Evolutionary conservation across 1,140 invertebrate genomes (phyloP), one percentile per base, ranked within the genome.

Genomic region (Cydia strobilella): DNA sequence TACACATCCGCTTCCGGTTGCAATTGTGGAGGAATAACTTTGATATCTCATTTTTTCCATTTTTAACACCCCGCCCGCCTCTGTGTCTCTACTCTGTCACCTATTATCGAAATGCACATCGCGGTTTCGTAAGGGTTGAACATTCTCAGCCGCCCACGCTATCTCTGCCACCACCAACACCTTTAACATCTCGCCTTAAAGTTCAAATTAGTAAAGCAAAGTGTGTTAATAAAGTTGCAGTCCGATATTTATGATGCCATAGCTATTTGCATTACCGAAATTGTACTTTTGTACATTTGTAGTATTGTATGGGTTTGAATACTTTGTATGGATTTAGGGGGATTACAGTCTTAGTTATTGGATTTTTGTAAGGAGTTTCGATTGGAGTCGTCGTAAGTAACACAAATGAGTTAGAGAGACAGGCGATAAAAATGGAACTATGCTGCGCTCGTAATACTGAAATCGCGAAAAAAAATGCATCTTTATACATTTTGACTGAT

Each of bases 51-150:
- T 31, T 73, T 54, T 59, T 1, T 25, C 1, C 1, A 1, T 23
- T 9, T 59, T 23, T 10, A n/a, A 23, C 51, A 54, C 51, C 20
- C 18, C 20, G 54, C 20, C 20, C 20, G 54, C 54, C 54, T 59
- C 54, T 59, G 20, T 59, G 54, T 59, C 54, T 59, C 18, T 85
- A 81, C 79, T 82, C 86, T 87, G 77, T 77, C 75, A 27, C 74
- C 87, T 89, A 88, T 89, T 89, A 89, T 89, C 85, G 86, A 89
- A 89, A 87, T 89, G 86, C 86, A 86, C 87, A 89, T 88, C 86
- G 86, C 83, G 86, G 87, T 86, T 88, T 79, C 69, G 81, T 87
- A 87, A 89, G 87, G 87, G 87, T 88, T 89, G 86, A 89, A 86
- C 85, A 87, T 89, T 88, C 74, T 45, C 75, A 77, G 75, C 45